Evolutionary conservation across 2,113 vertebrate species (phyloP), one percentile per base, ranked within the genome.

Genomic region (Galeopterus variegatus): DNA sequence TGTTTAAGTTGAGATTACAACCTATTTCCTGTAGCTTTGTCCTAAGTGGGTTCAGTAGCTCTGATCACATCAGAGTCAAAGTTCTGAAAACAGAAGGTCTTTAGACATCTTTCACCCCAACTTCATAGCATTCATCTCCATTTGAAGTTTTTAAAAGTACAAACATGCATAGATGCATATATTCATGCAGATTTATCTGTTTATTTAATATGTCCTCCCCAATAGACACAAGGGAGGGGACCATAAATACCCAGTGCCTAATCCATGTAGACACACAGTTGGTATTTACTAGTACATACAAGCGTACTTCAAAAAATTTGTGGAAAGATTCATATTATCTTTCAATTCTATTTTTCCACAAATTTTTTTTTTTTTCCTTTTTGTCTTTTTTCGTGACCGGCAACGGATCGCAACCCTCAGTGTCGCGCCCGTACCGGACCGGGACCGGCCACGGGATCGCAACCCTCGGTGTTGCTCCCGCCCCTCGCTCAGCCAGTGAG

Each of bases 1-100:
- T 80, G 15, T 80, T 87, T 82, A 92, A 92, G 33, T 28, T 83
- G 62, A 72, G 19, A 17, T 75, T 91, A 72, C 41, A 95, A 77
- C 48, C 24, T 80, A 0, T 75, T 77, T 91, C 67, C 90, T 82
- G 23, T 18, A 50, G 6, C 64, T 77, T 73, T 87, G 45, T 41
- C 17, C 24, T 69, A 33, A n/a, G 36, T 36, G 76, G 64, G 23
- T 45, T 1, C 54, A 76, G 54, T 48, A 41, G 23, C 54, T 82
- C 15, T 93, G 15, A 79, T 64, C 80, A 58, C 56, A 60, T 60
- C 31, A 70, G 5, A 75, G 28, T 60, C 19, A 23, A 1, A 15
- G n/a, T 48, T 64, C 65, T 89, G 85, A 45, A 58, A 58, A 67
- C 88, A 91, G 95, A 70, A 45, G n/a, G 21, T 1, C 17, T 48